These are phyloP conservation scores for Tachysurus fulvidraco DNA, from an alignment of 2,113 vertebrate species.

Conservation along the genomic window DNA sequence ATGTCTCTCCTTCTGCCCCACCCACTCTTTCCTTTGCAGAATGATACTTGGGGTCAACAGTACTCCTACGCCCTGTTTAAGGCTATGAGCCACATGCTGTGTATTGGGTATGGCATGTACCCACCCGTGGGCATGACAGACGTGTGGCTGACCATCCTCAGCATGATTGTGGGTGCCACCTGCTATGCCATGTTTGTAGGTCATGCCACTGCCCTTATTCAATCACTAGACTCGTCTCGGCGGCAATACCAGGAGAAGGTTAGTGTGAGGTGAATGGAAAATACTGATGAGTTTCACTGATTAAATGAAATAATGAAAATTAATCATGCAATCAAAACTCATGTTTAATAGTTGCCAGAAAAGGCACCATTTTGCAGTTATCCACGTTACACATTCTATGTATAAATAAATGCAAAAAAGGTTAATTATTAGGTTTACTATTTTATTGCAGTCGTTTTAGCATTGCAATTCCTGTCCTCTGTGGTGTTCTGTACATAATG, in stretches of 20 bases:
- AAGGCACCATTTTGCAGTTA: neutral
- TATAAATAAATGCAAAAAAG: neutral
- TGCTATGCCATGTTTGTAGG: conserved; percentile 99
- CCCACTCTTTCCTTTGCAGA: conserved; percentile 70
- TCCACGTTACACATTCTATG: neutral
- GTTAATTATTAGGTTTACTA: neutral
- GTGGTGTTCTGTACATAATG: neutral
- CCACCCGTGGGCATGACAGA: conserved; percentile 94
- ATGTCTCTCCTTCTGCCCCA: neutral
- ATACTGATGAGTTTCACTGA: neutral
- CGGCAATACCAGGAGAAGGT: conserved; percentile 99
- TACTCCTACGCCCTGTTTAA: conserved; percentile 98
- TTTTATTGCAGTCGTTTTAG: neutral
- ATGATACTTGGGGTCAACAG: conserved; percentile 97
- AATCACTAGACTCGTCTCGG: conserved; percentile 95
- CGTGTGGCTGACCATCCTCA: conserved; percentile 98
- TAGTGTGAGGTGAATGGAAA: conserved; percentile 55
- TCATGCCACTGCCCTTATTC: conserved; percentile 96
- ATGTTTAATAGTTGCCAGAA: neutral
- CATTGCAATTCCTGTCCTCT: neutral
- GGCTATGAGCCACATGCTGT: conserved; percentile 99
- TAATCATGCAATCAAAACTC: neutral
- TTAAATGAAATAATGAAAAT: neutral
- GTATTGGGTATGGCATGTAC: conserved; percentile 95
- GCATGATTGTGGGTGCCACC: conserved; percentile 98